These are phyloP conservation scores for Coreius guichenoti DNA, from an alignment of 2,797 vertebrate species.

Conservation along the genomic window DNA sequence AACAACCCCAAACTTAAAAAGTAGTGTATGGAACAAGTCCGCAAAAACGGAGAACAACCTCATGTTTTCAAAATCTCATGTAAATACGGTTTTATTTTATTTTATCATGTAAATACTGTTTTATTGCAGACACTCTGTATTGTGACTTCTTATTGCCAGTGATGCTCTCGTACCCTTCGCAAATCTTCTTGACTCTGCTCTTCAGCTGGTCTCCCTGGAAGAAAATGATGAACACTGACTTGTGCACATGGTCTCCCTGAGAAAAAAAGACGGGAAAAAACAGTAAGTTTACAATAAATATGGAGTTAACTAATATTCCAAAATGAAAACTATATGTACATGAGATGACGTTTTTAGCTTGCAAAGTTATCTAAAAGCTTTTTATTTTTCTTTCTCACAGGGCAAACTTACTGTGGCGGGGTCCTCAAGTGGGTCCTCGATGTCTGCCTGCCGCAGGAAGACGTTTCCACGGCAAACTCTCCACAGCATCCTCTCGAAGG, in stretches of 20 bases:
- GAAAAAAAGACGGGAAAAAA: background rate
- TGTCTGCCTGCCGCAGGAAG: slow-evolving; percentile 94
- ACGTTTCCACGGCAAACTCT: slow-evolving; percentile 97
- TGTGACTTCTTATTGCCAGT: background rate
- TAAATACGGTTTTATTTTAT: background rate
- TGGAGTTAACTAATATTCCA: background rate
- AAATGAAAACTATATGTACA: background rate
- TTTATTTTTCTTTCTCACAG: background rate
- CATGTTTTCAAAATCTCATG: background rate
- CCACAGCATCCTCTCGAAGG: slow-evolving; percentile 98
- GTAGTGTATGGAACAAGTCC: background rate
- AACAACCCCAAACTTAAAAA: background rate
- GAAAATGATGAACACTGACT: slow-evolving; percentile 98
- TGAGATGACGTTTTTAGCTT: background rate
- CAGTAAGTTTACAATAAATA: background rate
- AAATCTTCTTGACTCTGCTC: slow-evolving; percentile 97
- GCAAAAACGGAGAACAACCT: background rate
- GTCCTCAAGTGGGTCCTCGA: slow-evolving; percentile 95
- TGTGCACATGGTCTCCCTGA: slow-evolving; percentile 95
- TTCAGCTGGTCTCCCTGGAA: slow-evolving; percentile 98
- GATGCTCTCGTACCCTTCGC: slow-evolving; percentile 86
- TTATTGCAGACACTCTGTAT: background rate
- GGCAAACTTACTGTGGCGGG: slow-evolving; percentile 83
- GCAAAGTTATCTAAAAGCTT: background rate
- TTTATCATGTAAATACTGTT: background rate